Conservation (phyloP, 2,888 invertebrate species). For the Ptilodon capucinus region DNA sequence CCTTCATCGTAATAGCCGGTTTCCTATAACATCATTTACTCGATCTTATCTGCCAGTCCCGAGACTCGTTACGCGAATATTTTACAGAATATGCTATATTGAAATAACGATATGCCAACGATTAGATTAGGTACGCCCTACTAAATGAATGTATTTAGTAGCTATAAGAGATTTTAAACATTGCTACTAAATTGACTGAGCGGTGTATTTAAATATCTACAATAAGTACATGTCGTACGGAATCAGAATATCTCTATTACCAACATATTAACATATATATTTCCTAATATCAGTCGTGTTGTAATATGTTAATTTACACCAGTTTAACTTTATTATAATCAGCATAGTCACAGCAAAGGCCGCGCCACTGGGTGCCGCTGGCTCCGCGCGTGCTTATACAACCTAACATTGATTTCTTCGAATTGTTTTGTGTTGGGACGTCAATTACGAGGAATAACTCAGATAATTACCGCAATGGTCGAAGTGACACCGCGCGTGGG, state of each 20-base stretch:
- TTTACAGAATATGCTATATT: background rate
- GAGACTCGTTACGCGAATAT: background rate
- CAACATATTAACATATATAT: background rate
- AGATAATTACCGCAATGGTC: slow-evolving; percentile 31
- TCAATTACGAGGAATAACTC: slow-evolving; percentile 29
- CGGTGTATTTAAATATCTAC: background rate
- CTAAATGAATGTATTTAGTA: background rate
- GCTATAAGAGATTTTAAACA: background rate
- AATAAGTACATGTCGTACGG: background rate
- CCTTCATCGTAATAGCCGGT: slow-evolving; percentile 15
- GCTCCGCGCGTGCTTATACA: slow-evolving; percentile 2
- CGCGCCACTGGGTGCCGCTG: slow-evolving; percentile 6
- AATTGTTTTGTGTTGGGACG: slow-evolving; percentile 24
- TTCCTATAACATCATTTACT: slow-evolving; percentile 12
- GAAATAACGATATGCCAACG: background rate
- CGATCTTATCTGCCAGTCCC: background rate
- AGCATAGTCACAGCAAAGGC: slow-evolving; percentile 5
- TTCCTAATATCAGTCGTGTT: background rate
- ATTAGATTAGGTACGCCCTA: background rate
- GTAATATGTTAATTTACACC: background rate
- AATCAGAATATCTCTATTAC: background rate
- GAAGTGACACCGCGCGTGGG: slow-evolving; percentile 40
- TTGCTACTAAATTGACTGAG: background rate
- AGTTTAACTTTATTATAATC: background rate
- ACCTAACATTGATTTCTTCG: slow-evolving; percentile 7